Percentiles rank a stretch among this genome's conserved stretches.
phyloP scores from a whole-genome alignment of 2,888 invertebrate genomes.

The Drosophila prolongata region DNA sequence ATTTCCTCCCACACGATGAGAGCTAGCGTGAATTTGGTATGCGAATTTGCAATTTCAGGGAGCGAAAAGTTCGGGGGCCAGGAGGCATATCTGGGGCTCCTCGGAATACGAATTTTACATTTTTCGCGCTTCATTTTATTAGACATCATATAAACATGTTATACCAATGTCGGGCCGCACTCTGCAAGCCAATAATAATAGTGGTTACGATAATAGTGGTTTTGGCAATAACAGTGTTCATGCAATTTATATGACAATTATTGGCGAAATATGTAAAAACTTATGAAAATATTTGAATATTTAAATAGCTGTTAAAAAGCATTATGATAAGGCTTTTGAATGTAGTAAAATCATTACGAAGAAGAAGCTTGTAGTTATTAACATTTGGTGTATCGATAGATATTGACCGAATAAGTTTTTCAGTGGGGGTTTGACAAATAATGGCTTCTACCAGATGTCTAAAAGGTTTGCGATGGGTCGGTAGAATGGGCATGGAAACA shows the following conservation, averaged over 20 bases:
- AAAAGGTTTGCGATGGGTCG: too few relatives aligned
- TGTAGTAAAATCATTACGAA: neutral
- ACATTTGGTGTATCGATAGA: too few relatives aligned
- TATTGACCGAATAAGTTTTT: too few relatives aligned
- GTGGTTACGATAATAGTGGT: neutral
- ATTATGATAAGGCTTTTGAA: neutral
- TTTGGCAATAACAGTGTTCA: neutral
- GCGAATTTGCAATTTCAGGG: conserved; percentile 25
- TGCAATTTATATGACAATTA: neutral
- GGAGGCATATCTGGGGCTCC: conserved; percentile 28
- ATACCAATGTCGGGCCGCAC: conserved; percentile 14
- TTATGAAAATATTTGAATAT: neutral
- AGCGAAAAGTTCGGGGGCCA: neutral
- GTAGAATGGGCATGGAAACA: too few relatives aligned
- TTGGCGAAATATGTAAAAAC: neutral
- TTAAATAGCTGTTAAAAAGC: neutral
- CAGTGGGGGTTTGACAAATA: too few relatives aligned
- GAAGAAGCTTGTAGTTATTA: too few relatives aligned
- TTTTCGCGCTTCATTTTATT: conserved; percentile 59
- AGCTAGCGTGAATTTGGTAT: conserved; percentile 33
- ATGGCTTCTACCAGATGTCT: too few relatives aligned
- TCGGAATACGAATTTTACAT: conserved; percentile 67
- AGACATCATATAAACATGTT: conserved; percentile 66
- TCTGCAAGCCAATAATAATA: conserved; percentile 1
- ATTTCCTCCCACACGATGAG: conserved; percentile 49